Evolutionary conservation across 2,888 invertebrate species (phyloP).

Genomic region (Acleris emargana): DNA sequence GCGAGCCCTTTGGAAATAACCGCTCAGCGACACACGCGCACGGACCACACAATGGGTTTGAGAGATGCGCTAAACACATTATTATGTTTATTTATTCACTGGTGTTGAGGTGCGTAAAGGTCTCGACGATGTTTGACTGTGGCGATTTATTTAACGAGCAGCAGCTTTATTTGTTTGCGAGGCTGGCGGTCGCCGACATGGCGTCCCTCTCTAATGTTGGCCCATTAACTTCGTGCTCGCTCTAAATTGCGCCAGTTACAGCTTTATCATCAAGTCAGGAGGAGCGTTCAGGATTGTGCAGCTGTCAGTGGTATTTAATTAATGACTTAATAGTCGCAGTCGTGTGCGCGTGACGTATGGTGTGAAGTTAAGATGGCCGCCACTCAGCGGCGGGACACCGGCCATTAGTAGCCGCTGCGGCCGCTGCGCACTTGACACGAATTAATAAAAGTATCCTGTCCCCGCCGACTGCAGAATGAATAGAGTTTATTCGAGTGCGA

Average conservation of each 20-base stretch:
- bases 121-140: slow-evolving; percentile 67
- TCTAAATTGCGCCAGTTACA: slow-evolving; percentile 58
- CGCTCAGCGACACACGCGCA: slow-evolving; percentile 10
- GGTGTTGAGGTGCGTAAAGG: slow-evolving; percentile 67
- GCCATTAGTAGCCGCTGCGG: slow-evolving; percentile 33
- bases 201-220: slow-evolving; percentile 65
- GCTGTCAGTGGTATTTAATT: slow-evolving; percentile 58
- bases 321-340: slow-evolving; percentile 70
- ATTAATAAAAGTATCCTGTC: slow-evolving; percentile 17
- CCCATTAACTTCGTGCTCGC: slow-evolving; percentile 63
- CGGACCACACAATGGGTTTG: slow-evolving; percentile 34
- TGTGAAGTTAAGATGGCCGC: slow-evolving; percentile 33
- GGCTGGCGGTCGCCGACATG: slow-evolving; percentile 48
- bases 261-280: slow-evolving; percentile 57
- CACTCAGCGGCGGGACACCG: slow-evolving; percentile 29
- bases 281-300: slow-evolving; percentile 43
- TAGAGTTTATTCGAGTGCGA: background rate
- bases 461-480: background rate
- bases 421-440: slow-evolving; percentile 21
- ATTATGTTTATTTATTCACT: slow-evolving; percentile 67
- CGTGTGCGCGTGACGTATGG: slow-evolving; percentile 50
- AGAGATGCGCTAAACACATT: slow-evolving; percentile 54
- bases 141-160: slow-evolving; percentile 75
- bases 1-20: slow-evolving; percentile 12
- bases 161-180: slow-evolving; percentile 72